Conservation (phyloP, 2,113 vertebrate genomes). For the Cygnus buccinator region DNA sequence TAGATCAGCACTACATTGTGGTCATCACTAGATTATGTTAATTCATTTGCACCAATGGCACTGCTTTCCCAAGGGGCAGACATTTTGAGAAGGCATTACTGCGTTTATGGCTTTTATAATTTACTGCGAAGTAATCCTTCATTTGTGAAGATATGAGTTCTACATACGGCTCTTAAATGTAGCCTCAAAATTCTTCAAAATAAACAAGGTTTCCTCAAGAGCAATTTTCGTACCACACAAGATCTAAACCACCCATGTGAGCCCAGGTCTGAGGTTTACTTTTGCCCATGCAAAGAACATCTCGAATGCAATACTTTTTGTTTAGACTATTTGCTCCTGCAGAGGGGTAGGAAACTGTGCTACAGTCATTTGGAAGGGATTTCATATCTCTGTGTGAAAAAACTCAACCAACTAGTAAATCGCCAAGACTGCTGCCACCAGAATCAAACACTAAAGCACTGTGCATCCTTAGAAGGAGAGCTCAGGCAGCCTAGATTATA, state of each 20-base stretch:
- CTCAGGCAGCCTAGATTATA: background rate
- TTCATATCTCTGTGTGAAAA: background rate
- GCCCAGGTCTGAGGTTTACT: background rate
- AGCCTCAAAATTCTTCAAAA: background rate
- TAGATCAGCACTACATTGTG: background rate
- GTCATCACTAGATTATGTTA: background rate
- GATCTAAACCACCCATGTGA: background rate
- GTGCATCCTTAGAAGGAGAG: background rate
- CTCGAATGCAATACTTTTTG: background rate
- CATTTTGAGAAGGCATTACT: background rate
- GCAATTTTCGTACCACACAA: background rate
- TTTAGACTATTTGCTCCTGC: background rate
- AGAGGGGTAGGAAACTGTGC: background rate
- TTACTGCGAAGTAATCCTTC: background rate
- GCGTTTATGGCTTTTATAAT: background rate
- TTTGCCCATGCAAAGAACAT: background rate
- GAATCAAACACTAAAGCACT: background rate
- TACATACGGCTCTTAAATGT: background rate
- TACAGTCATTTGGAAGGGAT: background rate
- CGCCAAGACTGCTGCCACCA: background rate
- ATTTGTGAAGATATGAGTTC: background rate
- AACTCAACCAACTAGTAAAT: background rate
- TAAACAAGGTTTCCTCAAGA: accelerated
- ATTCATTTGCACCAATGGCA: background rate
- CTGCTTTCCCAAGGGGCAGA: background rate